A percentile compares a stretch with the other conserved stretches of the same genome.
Evolutionary conservation across 37 sponge, comb jelly and placozoan genomes (phyloP).

Genomic region (Lycopodina hypogea): DNA sequence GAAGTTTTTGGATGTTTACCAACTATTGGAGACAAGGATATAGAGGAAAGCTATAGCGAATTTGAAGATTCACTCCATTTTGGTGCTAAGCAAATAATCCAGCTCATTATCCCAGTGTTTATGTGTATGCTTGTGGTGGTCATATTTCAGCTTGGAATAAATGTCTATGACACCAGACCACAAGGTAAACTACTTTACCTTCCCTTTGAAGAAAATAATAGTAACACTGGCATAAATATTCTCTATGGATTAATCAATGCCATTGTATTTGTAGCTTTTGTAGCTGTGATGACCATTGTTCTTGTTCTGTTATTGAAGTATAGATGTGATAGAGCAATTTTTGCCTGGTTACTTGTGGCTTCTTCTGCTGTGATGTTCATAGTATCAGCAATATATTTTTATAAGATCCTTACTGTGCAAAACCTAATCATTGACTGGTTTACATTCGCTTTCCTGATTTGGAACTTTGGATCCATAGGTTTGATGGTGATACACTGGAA

Average conservation of each 20-base stretch:
- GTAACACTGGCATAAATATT: conserved; percentile 47
- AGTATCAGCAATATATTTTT: conserved; percentile 68
- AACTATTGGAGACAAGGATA: background rate
- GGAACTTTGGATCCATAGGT: conserved; percentile 96
- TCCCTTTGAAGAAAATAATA: conserved; percentile 5
- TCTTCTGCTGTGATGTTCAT: conserved; percentile 78
- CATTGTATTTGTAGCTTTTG: conserved; percentile 70
- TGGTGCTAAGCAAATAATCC: conserved; percentile 87
- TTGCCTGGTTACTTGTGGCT: conserved; percentile 84
- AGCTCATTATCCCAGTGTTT: conserved; percentile 85
- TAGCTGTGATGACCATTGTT: conserved; percentile 87
- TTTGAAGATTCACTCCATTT: conserved; percentile 56
- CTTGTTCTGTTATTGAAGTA: conserved; percentile 90
- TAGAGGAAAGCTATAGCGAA: background rate
- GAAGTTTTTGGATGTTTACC: no score
- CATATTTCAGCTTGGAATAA: conserved; percentile 60
- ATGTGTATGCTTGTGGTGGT: conserved; percentile 88
- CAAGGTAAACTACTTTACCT: background rate
- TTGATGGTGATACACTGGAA: conserved; percentile 93
- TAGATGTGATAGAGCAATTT: conserved; percentile 84
- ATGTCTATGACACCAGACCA: conserved; percentile 22
- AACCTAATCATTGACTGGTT: conserved; percentile 68
- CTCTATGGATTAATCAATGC: conserved; percentile 83
- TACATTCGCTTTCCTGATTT: conserved; percentile 63
- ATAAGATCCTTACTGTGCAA: conserved; percentile 41